A percentile compares a stretch with the other conserved stretches of the same genome.
Evolutionary conservation across 2,113 vertebrate species (phyloP).

Genomic region (Clarias batrachus): DNA sequence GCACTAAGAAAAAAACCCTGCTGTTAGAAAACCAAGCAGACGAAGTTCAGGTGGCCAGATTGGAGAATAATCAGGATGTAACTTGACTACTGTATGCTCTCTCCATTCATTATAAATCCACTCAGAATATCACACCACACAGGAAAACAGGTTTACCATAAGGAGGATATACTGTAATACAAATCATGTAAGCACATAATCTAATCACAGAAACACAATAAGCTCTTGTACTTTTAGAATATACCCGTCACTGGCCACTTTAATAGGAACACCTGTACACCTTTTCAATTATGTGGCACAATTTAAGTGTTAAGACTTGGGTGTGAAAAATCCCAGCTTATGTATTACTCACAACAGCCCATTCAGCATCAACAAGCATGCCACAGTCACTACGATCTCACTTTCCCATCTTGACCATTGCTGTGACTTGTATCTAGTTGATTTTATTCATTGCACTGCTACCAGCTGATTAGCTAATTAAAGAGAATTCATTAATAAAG

Average conservation of each 20-base stretch:
- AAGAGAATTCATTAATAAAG: not conserved
- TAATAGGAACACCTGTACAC: not conserved
- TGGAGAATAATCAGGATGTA: not conserved
- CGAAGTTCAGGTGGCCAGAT: constrained; percentile 7
- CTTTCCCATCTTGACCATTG: not conserved
- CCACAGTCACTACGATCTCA: not conserved
- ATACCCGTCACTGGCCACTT: not conserved
- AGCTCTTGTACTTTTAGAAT: not conserved
- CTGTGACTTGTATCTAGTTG: not conserved
- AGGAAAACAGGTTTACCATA: not conserved
- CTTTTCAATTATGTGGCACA: not conserved
- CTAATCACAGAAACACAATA: not conserved
- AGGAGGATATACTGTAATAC: not conserved
- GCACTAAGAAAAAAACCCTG: not conserved
- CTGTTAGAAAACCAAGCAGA: not conserved
- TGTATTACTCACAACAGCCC: not conserved
- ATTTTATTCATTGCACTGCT: not conserved
- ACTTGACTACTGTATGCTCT: not conserved
- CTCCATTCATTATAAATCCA: not conserved
- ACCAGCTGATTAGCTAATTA: not conserved
- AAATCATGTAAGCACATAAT: not conserved
- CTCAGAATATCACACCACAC: not conserved
- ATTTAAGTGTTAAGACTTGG: not conserved
- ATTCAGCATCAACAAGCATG: not conserved
- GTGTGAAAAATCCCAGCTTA: not conserved